Evolutionary conservation across 2,888 invertebrate genomes (phyloP), one percentile per base, ranked within the genome.

Genomic region (Tiphia femorata): DNA sequence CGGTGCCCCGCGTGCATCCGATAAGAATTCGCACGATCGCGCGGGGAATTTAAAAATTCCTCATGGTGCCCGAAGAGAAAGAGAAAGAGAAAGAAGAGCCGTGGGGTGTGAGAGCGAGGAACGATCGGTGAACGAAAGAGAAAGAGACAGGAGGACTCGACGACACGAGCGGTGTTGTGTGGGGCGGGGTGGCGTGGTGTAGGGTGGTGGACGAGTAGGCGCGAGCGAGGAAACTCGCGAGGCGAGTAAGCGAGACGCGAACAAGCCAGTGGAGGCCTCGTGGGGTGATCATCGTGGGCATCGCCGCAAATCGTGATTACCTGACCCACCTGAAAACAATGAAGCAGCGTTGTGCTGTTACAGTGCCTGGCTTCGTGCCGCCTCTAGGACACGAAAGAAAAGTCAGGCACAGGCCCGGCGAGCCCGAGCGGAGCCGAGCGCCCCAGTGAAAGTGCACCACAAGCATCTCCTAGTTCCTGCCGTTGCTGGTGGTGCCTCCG

Each of bases 371-470:
- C 55, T 47, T 68, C 60, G 64, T 27, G 52, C 57, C 49, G 44
- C 57, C 49, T 49, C 48, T 46, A 41, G 47, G 48, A 52, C 62
- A 57, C 51, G 58, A 62, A 54, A 16, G 68, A 59, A 66, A 62
- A 70, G 50, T 52, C 49, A 21, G 51, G 16, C 44, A n/a, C 38
- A 27, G 40, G 19, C 19, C 17, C 25, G 29, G 17, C 47, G n/a
- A 51, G 54, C n/a, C n/a, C n/a, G n/a, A n/a, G n/a, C n/a, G n/a
- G n/a, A n/a, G n/a, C n/a, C n/a, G n/a, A n/a, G n/a, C n/a, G n/a
- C n/a, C n/a, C n/a, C n/a, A 67, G 69, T 69, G 69, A 69, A 69
- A 69, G 69, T 69, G 56, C 66, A 60, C 56, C 41, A 49, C 41
- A 50, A 58, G 55, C 55, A 61, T 66, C n/a, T n/a, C 61, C 46